Evolutionary conservation across 2,113 vertebrate genomes (phyloP).

Genomic region (Manacus vitellinus): DNA sequence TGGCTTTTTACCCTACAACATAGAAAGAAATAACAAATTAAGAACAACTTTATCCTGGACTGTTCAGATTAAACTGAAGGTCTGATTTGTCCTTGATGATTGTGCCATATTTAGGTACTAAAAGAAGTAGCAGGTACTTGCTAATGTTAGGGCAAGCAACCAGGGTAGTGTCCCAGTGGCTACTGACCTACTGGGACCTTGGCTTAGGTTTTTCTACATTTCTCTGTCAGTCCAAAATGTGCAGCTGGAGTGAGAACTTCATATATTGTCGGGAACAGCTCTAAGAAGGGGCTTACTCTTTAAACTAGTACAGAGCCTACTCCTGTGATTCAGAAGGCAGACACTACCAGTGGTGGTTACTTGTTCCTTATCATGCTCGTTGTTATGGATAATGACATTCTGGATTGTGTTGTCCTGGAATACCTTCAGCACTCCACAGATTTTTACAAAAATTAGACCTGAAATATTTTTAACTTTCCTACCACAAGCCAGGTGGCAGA

Average conservation of each 20-base stretch:
- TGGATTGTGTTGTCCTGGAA: background rate
- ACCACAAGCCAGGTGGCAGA: background rate
- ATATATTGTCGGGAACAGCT: background rate
- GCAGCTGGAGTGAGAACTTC: background rate
- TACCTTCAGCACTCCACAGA: background rate
- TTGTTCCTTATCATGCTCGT: background rate
- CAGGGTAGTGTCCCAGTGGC: background rate
- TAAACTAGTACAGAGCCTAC: accelerated
- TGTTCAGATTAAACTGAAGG: background rate
- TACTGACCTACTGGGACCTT: background rate
- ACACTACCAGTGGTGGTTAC: background rate
- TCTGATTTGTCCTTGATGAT: background rate
- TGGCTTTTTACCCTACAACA: background rate
- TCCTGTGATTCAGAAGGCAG: background rate
- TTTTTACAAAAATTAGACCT: background rate
- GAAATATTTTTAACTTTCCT: background rate
- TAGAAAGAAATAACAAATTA: background rate
- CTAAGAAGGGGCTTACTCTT: background rate
- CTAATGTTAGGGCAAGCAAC: background rate
- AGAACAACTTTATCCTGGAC: background rate
- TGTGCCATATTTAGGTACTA: background rate
- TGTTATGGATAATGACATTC: background rate
- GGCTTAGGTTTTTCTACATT: background rate
- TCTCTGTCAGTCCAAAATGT: background rate
- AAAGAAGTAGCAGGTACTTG: background rate